Evolutionary conservation across 1,140 invertebrate species (phyloP), one percentile per base, ranked within the genome.

Genomic region (Zaprionus ghesquierei): DNA sequence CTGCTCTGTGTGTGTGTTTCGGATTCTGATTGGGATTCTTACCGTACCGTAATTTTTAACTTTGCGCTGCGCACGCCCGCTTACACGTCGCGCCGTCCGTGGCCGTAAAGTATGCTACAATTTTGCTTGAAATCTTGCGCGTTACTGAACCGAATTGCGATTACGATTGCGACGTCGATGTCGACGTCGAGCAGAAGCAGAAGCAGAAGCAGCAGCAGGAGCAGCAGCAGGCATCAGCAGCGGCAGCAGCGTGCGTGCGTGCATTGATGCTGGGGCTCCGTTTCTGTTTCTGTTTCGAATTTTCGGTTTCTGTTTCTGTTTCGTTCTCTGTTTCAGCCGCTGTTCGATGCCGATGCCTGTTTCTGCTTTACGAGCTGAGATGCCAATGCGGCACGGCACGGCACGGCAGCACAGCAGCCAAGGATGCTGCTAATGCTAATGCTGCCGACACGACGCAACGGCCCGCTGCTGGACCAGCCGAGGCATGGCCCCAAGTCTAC

Each of bases 71-170:
- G 82, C 82, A 86, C 82, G 79, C 80, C 75, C 82, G 82, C 82
- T 69, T 59, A 64, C 61, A 60, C 75, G 35, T 8, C 35, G 35
- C 75, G 70, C 56, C 54, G 56, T 73, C 70, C 70, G 70, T 68
- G 29, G 22, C 81, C 60, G 79, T 70, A 69, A 69, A 81, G 55
- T 82, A 55, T 87, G 82, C 72, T 78, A 89, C 82, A 75, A 77
- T 79, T 77, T 89, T 66, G 75, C 76, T 80, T 84, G 79, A 82
- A 87, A 87, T 84, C 84, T 89, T 87, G 78, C 65, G 41, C 77
- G 58, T 51, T 50, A 60, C 78, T 62, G 38, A 58, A 75, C 58
- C 41, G 62, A 70, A 63, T 54, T 62, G 58, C 59, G 64, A 74
- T 78, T 59, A 38, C 53, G n/a, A 29, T 29, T 29, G 27, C 6